Conservation (phyloP, 2,888 invertebrate species). For the Deilephila porcellus region DNA sequence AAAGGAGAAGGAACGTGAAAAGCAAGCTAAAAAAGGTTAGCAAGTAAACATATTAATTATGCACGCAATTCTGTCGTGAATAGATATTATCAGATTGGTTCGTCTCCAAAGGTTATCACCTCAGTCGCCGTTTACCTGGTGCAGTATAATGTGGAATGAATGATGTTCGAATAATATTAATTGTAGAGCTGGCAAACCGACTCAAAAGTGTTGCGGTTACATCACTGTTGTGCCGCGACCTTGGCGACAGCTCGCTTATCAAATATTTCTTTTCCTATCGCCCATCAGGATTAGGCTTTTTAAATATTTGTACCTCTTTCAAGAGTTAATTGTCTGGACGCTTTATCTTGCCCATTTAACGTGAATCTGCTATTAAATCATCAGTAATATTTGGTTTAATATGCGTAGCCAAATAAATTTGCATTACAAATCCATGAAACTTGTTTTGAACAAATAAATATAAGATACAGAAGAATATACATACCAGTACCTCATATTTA, state of each 20-base stretch:
- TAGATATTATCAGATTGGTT: slow-evolving; percentile 66
- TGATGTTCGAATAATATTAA: slow-evolving; percentile 50
- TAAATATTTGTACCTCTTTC: no score
- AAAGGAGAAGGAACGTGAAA: slow-evolving; percentile 80
- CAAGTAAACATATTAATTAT: slow-evolving; percentile 34
- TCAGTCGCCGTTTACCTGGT: neutral
- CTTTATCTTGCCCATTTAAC: neutral
- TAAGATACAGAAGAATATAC: neutral
- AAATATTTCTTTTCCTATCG: slow-evolving; percentile 53
- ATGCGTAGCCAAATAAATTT: slow-evolving; percentile 41
- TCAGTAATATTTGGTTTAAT: slow-evolving; percentile 40
- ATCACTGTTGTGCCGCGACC: slow-evolving; percentile 65
- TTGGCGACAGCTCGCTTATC: slow-evolving; percentile 64
- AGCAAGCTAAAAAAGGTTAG: slow-evolving; percentile 77
- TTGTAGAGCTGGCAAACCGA: slow-evolving; percentile 33
- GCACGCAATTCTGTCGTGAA: slow-evolving; percentile 37
- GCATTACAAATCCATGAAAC: slow-evolving; percentile 43
- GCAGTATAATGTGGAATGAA: slow-evolving; percentile 38
- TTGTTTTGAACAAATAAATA: slow-evolving; percentile 43
- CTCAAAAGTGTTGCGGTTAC: slow-evolving; percentile 67
- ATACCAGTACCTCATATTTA: neutral
- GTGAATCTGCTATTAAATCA: slow-evolving; percentile 1
- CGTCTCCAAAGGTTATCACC: slow-evolving; percentile 56
- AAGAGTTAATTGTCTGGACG: neutral
- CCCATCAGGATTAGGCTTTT: neutral